Percentiles rank a stretch among this genome's conserved stretches.
Conservation (phyloP, 2,888 invertebrate genomes). For the Drosophila koepferae region DNA sequence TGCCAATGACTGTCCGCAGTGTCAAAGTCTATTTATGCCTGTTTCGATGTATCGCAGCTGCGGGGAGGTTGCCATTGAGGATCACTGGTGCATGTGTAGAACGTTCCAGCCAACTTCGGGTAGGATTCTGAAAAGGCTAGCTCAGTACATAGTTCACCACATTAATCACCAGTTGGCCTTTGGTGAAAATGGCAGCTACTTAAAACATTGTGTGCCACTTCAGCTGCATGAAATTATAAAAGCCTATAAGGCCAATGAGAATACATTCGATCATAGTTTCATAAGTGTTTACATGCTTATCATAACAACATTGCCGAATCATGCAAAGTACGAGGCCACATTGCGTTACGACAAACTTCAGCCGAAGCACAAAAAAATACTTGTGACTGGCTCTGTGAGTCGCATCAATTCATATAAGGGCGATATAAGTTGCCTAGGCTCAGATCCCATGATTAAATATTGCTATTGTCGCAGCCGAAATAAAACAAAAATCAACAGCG, state of each 20-base stretch:
- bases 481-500: background rate
- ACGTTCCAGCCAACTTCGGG: slow-evolving; percentile 84
- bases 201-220: slow-evolving; percentile 86
- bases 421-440: slow-evolving; percentile 86
- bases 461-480: slow-evolving; percentile 85
- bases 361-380: slow-evolving; percentile 79
- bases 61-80: slow-evolving; percentile 88
- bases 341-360: slow-evolving; percentile 85
- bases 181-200: slow-evolving; percentile 74
- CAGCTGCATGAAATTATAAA: slow-evolving; percentile 86
- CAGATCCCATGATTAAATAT: slow-evolving; percentile 86
- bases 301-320: slow-evolving; percentile 88
- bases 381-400: slow-evolving; percentile 88
- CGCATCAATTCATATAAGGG: slow-evolving; percentile 86
- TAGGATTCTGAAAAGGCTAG: slow-evolving; percentile 77
- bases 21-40: slow-evolving; percentile 88
- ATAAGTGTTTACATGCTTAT: slow-evolving; percentile 88
- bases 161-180: slow-evolving; percentile 79
- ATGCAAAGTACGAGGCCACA: slow-evolving; percentile 90
- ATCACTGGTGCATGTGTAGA: slow-evolving; percentile 92
- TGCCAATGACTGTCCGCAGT: slow-evolving; percentile 87
- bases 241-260: slow-evolving; percentile 84
- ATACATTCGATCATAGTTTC: slow-evolving; percentile 18
- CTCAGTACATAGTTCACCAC: slow-evolving; percentile 81
- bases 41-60: slow-evolving; percentile 89